Conservation (phyloP, 2,113 vertebrate species). For the Mastomys natalensis region DNA sequence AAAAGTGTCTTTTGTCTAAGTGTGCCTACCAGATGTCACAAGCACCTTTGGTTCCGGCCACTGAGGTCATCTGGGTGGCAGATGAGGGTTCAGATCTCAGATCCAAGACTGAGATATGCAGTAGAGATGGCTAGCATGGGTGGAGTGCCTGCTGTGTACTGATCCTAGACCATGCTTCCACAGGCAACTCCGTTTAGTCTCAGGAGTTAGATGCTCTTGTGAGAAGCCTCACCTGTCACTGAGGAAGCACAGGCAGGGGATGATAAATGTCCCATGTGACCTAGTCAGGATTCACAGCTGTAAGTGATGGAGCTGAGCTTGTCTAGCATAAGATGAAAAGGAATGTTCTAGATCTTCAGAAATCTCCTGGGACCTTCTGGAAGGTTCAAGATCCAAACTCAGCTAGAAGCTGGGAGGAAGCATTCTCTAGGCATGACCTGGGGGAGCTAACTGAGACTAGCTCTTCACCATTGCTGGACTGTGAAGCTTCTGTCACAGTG, state of each 20-base stretch:
- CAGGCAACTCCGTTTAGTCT: neutral
- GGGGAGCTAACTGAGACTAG: fast-evolving
- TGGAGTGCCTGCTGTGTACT: neutral
- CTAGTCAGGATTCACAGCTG: neutral
- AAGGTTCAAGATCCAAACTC: neutral
- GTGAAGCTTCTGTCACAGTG: fast-evolving
- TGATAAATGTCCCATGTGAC: neutral
- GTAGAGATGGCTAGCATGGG: neutral
- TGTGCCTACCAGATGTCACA: constrained; percentile 4
- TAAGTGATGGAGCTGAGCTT: neutral
- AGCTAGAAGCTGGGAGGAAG: neutral
- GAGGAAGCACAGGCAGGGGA: neutral
- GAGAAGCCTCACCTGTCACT: neutral
- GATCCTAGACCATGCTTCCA: neutral
- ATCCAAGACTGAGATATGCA: neutral
- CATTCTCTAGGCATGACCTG: no score
- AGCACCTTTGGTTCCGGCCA: neutral
- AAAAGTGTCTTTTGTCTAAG: constrained; percentile 6
- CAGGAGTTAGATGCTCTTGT: no score
- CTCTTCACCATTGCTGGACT: neutral
- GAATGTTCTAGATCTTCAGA: neutral
- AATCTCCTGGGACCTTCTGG: neutral
- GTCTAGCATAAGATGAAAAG: neutral
- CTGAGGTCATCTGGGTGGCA: neutral
- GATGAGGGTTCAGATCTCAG: neutral